A percentile compares a stretch with the other conserved stretches of the same genome.
Conservation (phyloP, 2,797 vertebrate genomes). For the Gymnodraco acuticeps region DNA sequence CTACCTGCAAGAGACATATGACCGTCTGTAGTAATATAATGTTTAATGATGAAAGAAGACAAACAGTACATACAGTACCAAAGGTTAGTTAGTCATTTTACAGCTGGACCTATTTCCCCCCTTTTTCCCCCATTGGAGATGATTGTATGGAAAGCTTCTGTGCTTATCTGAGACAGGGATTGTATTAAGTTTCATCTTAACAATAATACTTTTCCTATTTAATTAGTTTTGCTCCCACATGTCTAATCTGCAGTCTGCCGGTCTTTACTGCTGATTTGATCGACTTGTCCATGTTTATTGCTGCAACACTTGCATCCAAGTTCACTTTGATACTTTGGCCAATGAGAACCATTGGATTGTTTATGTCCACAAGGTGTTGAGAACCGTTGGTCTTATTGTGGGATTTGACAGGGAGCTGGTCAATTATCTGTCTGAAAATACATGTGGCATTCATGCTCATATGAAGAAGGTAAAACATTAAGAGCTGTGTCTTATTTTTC, state of each 20-base stretch:
- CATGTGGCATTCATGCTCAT: background rate
- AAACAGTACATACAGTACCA: background rate
- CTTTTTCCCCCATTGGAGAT: background rate
- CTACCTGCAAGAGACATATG: background rate
- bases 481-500: background rate
- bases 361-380: background rate
- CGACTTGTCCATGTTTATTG: background rate
- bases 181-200: background rate
- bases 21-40: too few species aligned
- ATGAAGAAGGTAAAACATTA: background rate
- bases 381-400: background rate
- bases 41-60: background rate
- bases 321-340: background rate
- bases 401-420: too few species aligned
- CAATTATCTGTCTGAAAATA: too few species aligned
- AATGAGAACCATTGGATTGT: background rate
- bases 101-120: background rate
- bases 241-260: background rate
- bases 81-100: background rate
- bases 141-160: background rate
- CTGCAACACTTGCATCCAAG: background rate
- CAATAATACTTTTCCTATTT: background rate
- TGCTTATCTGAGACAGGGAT: background rate
- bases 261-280: background rate
- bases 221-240: background rate